Evolutionary conservation across 2,888 invertebrate genomes (phyloP), one percentile per base, ranked within the genome.

Genomic region (Hyalella azteca): DNA sequence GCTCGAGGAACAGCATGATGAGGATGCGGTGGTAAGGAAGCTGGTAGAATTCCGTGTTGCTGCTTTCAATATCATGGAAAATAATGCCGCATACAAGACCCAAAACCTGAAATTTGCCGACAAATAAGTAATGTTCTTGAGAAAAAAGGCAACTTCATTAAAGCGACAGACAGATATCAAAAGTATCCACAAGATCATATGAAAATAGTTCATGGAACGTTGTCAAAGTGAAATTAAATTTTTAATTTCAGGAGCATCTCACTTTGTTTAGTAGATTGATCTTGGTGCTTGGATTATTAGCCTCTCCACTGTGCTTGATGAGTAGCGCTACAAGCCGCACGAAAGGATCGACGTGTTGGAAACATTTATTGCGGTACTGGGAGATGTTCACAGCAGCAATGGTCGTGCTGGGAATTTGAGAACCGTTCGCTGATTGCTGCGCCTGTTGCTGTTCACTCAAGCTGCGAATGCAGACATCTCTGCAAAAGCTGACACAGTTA

Each of bases 1-100:
- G 91, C 87, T 99, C 99, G 83, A 98, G 91, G 89, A 98, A 98
- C 66, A 99, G 91, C 92, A 97, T 96, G 83, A 98, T 94, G 86
- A 99, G 93, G 85, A 99, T 93, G 77, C 99, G 92, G 88, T 99
- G 98, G 89, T 98, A 99, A 0, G 99, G 98, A 86, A 99, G 90
- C 89, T 98, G 98, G 87, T 98, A 97, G 90, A 99, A 99, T 84
- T 95, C 95, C 0, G 92, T 91, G 80, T 93, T 92, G 75, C 95
- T 93, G 85, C 94, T 92, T 85, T 99, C 98, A 86, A 98, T 98
- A 88, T 99, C 99, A 89, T 97, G 96, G 79, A 98, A 90, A 81
- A 99, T 89, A 79, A 98, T 97, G 1, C 97, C 97, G 7, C 97
- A 95, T 3, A 99, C 95, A 86, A 99, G 97, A 39, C 97, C 97